phyloP scores from a whole-genome alignment of 2,113 vertebrate genomes.

The Cercopithecus mona region DNA sequence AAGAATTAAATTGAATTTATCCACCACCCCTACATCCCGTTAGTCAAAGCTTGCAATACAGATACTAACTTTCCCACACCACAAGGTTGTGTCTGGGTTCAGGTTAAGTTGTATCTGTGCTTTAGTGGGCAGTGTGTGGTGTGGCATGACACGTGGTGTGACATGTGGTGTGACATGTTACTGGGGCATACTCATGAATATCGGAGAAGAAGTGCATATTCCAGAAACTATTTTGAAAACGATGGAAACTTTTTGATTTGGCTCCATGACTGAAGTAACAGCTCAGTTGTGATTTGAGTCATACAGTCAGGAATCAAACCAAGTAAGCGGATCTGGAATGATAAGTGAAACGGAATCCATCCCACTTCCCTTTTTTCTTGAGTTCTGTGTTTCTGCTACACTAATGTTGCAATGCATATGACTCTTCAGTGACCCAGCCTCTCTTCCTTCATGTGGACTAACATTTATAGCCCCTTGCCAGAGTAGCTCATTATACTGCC shows the following conservation, averaged over 20 bases:
- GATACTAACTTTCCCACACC: background rate
- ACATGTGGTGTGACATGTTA: background rate
- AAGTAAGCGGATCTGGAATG: background rate
- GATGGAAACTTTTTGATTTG: background rate
- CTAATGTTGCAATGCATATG: background rate
- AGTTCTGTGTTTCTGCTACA: background rate
- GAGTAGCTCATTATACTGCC: no score
- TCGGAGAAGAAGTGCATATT: no score
- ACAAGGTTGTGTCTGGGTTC: accelerated
- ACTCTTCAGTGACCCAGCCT: background rate
- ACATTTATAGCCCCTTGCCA: accelerated
- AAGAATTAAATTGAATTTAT: background rate
- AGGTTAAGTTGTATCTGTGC: no score
- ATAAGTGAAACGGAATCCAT: background rate
- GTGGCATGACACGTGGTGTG: no score
- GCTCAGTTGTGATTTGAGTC: background rate
- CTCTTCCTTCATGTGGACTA: no score
- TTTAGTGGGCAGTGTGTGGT: background rate
- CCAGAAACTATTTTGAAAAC: background rate
- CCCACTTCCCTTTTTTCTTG: background rate
- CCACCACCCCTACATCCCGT: background rate
- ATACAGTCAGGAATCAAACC: background rate
- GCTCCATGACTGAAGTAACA: background rate
- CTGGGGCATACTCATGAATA: background rate
- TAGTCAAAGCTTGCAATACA: background rate